Conservation (phyloP, 35 echinoderm and acorn worm species). For the Patiria miniata region DNA sequence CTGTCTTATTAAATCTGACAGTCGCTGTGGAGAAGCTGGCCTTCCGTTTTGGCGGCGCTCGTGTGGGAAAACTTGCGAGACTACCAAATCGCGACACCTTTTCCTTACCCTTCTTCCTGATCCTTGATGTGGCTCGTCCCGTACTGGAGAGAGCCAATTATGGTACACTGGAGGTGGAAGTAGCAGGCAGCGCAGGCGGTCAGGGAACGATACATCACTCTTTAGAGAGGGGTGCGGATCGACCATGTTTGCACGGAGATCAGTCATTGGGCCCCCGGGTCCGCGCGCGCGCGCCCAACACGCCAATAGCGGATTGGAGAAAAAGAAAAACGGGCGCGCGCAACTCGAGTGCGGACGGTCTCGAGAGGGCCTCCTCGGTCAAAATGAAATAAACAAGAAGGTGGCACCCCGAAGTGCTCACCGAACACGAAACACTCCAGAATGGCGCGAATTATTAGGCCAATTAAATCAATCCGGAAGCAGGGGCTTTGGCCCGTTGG, state of each 20-base stretch:
- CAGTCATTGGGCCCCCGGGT: background rate
- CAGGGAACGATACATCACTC: slow-evolving; percentile 11
- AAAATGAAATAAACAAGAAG: background rate
- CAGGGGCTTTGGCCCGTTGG: background rate
- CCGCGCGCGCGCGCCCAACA: background rate
- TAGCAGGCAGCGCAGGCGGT: background rate
- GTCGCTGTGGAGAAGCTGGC: background rate
- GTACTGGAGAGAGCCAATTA: background rate
- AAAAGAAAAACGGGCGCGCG: no score
- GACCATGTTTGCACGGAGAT: background rate
- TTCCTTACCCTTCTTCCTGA: background rate
- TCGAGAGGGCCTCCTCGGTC: slow-evolving; percentile 22
- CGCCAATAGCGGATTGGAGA: no score
- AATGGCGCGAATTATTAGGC: slow-evolving; percentile 17
- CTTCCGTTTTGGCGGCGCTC: slow-evolving; percentile 27
- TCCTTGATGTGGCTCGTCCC: background rate
- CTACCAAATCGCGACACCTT: no score
- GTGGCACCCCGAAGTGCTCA: background rate
- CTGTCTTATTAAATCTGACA: slow-evolving; percentile 21
- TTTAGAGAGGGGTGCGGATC: background rate
- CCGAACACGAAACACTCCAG: slow-evolving; percentile 16
- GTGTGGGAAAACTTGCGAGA: background rate
- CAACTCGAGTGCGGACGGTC: background rate
- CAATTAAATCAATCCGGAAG: slow-evolving; percentile 13
- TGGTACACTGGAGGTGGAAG: background rate